These are phyloP conservation scores for Lucilia sericata DNA, from an alignment of 1,140 invertebrate genomes.

Conservation along the genomic window DNA sequence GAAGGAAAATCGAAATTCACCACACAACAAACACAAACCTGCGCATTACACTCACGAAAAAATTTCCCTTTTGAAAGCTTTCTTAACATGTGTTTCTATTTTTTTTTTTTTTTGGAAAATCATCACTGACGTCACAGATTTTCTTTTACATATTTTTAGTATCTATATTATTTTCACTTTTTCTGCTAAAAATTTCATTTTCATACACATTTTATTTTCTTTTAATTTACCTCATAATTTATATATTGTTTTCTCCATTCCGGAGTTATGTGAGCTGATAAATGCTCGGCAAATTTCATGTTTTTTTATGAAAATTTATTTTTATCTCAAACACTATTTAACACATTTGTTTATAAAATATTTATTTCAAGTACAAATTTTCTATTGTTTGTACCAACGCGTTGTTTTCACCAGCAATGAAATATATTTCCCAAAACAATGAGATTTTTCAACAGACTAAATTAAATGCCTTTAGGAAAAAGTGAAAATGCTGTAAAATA, in stretches of 20 bases:
- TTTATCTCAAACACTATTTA: background rate
- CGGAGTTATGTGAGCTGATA: slow-evolving; percentile 89
- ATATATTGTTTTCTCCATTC: slow-evolving; percentile 97
- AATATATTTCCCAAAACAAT: slow-evolving; percentile 37
- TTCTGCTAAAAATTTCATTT: background rate
- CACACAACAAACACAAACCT: slow-evolving; percentile 11
- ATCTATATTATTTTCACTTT: slow-evolving; percentile 47
- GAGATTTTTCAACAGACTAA: slow-evolving; percentile 16
- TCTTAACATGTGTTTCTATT: background rate
- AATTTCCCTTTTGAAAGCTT: slow-evolving; percentile 40
- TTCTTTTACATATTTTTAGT: slow-evolving; percentile 30
- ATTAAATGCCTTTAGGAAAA: background rate
- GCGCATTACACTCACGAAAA: background rate
- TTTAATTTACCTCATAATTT: slow-evolving; percentile 81
- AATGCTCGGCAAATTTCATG: slow-evolving; percentile 92
- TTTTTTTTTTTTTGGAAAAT: background rate
- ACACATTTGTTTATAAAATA: slow-evolving; percentile 24
- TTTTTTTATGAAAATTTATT: background rate
- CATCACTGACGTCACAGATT: slow-evolving; percentile 36
- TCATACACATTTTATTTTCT: background rate
- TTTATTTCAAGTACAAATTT: background rate
- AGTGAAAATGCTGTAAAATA: slow-evolving; percentile 31
- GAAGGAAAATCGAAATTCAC: background rate
- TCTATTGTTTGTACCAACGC: background rate
- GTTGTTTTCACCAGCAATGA: background rate